These are phyloP conservation scores for Sarcophaga carnaria DNA, from an alignment of 2,888 invertebrate species.

Conservation along the genomic window DNA sequence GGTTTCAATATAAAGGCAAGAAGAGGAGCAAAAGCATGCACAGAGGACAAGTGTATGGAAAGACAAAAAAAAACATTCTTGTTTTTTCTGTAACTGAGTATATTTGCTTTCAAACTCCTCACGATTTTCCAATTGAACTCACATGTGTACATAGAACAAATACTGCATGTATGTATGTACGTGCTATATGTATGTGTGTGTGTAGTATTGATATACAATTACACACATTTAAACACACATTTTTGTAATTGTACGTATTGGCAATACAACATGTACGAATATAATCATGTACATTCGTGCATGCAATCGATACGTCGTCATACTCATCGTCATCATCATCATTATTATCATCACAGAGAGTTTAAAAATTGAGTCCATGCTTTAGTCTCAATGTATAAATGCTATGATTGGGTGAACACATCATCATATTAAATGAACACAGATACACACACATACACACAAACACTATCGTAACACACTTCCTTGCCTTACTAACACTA, in stretches of 20 bases:
- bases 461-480: constrained; percentile 33
- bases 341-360: constrained; percentile 28
- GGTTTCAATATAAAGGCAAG: constrained; percentile 49
- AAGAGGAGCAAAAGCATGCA: background rate
- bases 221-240: background rate
- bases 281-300: constrained; percentile 77
- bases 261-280: constrained; percentile 61
- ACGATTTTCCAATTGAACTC: constrained; percentile 81
- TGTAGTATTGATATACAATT: constrained; percentile 25
- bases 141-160: constrained; percentile 68
- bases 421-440: constrained; percentile 66
- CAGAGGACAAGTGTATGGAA: constrained; percentile 4
- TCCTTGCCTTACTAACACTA: background rate
- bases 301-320: constrained; percentile 80
- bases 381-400: constrained; percentile 67
- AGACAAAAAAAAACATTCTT: constrained; percentile 26
- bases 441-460: constrained; percentile 22
- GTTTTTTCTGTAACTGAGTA: constrained; percentile 52
- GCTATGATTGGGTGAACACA: constrained; percentile 66
- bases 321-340: constrained; percentile 71
- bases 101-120: constrained; percentile 72
- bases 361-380: constrained; percentile 64
- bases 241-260: constrained; percentile 18
- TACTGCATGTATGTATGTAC: constrained; percentile 37
- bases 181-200: constrained; percentile 66